Base-by-base conservation (phyloP, 2,113 vertebrate genomes). In the Caranx ignobilis region DNA sequence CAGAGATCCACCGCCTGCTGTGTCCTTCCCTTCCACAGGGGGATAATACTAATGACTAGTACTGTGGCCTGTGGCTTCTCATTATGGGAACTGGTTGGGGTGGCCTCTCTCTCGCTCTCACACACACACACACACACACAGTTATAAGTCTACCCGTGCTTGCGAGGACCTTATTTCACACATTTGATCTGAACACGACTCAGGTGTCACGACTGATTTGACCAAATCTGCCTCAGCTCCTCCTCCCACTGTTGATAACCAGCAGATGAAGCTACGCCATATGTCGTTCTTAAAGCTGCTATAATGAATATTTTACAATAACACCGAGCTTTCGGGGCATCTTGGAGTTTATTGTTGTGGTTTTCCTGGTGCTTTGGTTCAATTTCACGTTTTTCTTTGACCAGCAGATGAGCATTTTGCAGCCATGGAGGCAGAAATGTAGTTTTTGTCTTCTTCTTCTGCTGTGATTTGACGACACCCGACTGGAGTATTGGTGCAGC, bases 41-140 rank as follows among this genome's bases (percentile, higher is more conserved):
- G 83, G 86, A 87, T 83, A 76, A 88, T 79, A 88, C 78, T 88
- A 87, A 88, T 88, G 79, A 89, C 67, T 71, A 4, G 67, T 81
- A 61, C 70, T 75, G 77, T 67, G 70, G 83, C 89, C 85, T 79
- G 83, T 84, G 81, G 89, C 83, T 86, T 78, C 71, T 89, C 88
- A 89, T 88, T 83, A 89, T 74, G 57, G 68, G 31, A 68, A 37
- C 48, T 37, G 56, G 62, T 47, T 59, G 61, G 54, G 57, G 73
- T 19, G 32, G 19, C 26, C 47, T n/a, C 43, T 34, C 35, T 66
- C 48, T 60, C 52, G 68, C 48, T 50, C 6, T 26, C 64, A 73
- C 45, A 61, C 37, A 76, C 45, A 59, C 39, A 60, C 34, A 71
- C 48, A 66, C 41, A 72, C 48, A 57, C 9, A 34, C 50, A n/a